Conservation (phyloP, 2,888 invertebrate genomes). For the Pyrocoelia pectoralis region DNA sequence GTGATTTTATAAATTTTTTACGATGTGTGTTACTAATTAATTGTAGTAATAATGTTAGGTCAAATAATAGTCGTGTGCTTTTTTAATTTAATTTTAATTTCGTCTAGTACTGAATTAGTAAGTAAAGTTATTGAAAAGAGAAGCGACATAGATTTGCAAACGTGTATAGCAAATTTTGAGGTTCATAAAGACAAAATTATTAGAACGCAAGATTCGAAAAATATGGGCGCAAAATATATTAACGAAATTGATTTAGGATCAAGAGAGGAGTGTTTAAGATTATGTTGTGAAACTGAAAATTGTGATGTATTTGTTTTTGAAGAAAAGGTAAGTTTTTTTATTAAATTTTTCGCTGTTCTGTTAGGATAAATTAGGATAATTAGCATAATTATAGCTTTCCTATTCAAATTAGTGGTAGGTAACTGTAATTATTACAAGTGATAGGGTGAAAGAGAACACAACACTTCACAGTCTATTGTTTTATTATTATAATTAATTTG, state of each 20-base stretch:
- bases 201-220: slow-evolving; percentile 86
- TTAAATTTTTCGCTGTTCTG: too few relatives aligned
- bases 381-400: too few relatives aligned
- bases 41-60: slow-evolving; percentile 10
- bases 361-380: too few relatives aligned
- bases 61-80: slow-evolving; percentile 17
- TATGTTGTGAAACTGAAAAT: slow-evolving; percentile 86
- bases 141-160: slow-evolving; percentile 68
- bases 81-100: slow-evolving; percentile 14
- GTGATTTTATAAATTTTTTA: slow-evolving; percentile 30
- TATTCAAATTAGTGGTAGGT: background rate
- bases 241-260: slow-evolving; percentile 85
- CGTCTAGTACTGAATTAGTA: background rate
- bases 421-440: background rate
- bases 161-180: slow-evolving; percentile 81
- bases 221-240: slow-evolving; percentile 88
- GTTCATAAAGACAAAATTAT: slow-evolving; percentile 90
- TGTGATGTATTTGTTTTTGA: slow-evolving; percentile 94
- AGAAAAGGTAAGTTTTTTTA: slow-evolving; percentile 75
- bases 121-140: slow-evolving; percentile 22
- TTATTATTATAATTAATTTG: slow-evolving; percentile 1
- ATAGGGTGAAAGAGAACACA: background rate
- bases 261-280: slow-evolving; percentile 81
- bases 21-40: slow-evolving; percentile 16
- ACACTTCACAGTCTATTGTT: background rate